phyloP scores from a whole-genome alignment of 2,113 vertebrate species.

The Thymallus thymallus region DNA sequence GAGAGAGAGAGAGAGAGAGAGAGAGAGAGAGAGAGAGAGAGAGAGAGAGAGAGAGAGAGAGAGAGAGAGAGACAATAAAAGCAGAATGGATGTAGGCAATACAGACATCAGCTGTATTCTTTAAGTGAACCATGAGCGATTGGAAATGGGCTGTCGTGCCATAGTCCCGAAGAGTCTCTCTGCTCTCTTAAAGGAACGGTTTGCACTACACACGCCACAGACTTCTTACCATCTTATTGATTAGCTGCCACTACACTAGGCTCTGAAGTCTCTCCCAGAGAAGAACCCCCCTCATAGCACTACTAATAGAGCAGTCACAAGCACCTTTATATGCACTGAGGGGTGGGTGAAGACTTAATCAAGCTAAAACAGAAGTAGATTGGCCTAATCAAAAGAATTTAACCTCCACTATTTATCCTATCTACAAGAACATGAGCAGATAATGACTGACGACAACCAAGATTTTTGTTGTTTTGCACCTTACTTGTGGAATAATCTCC shows the following conservation, averaged over 20 bases:
- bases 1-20: too few relatives aligned
- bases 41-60: not conserved
- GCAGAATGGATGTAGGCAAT: constrained; percentile 52
- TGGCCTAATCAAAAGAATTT: not conserved
- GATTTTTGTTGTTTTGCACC: too few relatives aligned
- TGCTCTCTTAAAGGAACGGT: constrained; percentile 45
- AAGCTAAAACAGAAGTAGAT: not conserved
- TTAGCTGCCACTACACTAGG: constrained; percentile 37
- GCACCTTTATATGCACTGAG: constrained; percentile 21
- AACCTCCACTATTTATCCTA: not conserved
- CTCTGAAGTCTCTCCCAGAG: constrained; percentile 39
- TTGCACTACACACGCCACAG: constrained; percentile 37
- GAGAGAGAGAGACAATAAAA: constrained; percentile 25
- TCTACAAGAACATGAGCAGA: not conserved
- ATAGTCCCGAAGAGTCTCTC: constrained; percentile 1
- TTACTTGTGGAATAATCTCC: too few relatives aligned
- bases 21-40: not conserved
- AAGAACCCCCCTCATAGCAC: constrained; percentile 27
- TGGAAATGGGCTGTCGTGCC: constrained; percentile 49
- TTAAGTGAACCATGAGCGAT: constrained; percentile 56
- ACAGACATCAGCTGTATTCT: constrained; percentile 48
- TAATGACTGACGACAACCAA: not conserved
- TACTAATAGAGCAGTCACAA: not conserved
- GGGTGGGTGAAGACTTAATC: constrained; percentile 12
- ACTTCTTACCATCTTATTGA: constrained; percentile 59